Evolutionary conservation across 2,888 invertebrate genomes (phyloP), one percentile per base, ranked within the genome.

Genomic region (Metopia argyrocephala): DNA sequence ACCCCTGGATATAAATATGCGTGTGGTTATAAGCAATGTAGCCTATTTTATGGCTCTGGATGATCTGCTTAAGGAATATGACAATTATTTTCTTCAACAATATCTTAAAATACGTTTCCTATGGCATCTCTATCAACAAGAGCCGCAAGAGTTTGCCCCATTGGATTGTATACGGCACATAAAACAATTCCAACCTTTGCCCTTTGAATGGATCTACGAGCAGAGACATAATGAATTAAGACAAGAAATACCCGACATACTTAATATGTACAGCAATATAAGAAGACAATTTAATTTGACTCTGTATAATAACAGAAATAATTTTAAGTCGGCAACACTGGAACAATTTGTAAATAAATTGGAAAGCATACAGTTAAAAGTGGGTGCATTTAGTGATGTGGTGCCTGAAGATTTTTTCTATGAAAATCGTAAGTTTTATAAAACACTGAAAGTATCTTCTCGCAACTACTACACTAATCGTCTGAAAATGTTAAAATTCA

Each of bases 91-190:
- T 46, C 54, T 85, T 1, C 65, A 83, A 7, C 78, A 83, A 62
- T 85, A 85, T 70, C 59, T 85, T 28, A 80, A 83, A 83, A 38
- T 84, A 57, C 82, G 84, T 25, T 84, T 85, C 21, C 61, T 84
- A 0, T 83, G 78, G 81, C 71, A 83, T 48, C 23, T 85, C 25
- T 57, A 83, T 27, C 28, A 68, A 6, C 66, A 79, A 3, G 78
- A 82, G 1, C 85, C 85, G 3, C 15, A 38, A 1, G 57, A 62
- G 20, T 84, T 84, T 27, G 21, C 64, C 1, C 68, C 75, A 5
- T n/a, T 66, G 3, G 82, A 80, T 9, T 84, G 85, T 46, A 31
- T 82, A 4, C 38, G 57, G 0, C 78, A 82, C 15, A 81, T 82
- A 6, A 83, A 83, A 38, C 78, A 28, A 21, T 65, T 79, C 57